Evolutionary conservation across 92 coral and sea anemone genomes (phyloP), one percentile per base, ranked within the genome.

Genomic region (Epizoanthus fatuus): DNA sequence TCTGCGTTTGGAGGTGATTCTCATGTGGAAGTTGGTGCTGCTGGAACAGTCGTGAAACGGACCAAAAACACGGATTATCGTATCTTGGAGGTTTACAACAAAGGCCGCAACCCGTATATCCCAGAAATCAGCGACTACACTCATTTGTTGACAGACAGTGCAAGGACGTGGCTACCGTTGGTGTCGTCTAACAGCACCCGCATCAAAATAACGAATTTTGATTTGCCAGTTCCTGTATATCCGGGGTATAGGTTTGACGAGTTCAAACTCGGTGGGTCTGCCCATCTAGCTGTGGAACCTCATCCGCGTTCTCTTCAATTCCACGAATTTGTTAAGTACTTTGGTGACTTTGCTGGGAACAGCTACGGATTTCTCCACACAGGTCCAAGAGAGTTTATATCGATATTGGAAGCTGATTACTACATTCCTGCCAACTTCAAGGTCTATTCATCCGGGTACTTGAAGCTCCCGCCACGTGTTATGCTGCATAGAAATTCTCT

Each of bases 131-230:
- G 71, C 2, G 71, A 80, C 74, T 91, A 76, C 56, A 47, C 81
- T 19, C 75, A 49, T 49, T 75, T 86, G 4, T 64, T 75, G 54
- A 73, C 58, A 60, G 94, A 88, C 71, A 75, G 75, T 53, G 94
- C 94, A 16, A 88, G 94, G 53, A 91, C 94, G 9, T 91, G 94
- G 94, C 60, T 91, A 37, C 90, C 94, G 0, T 63, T 86, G 20
- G 32, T 56, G 6, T 38, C 85, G 16, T 42, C 19, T 63, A 76
- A 75, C 58, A 47, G 45, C 38, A 68, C 82, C 38, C 54, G 59
- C 25, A 79, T 80, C 35, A 54, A 79, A n/a, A 16, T 79, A 35
- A 54, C 81, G 2, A 83, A 71, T 32, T 45, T 86, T 32, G 45
- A 79, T 52, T 59, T 86, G 29, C 55, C 56, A 32, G 29, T 57